These are phyloP conservation scores for Pemphredon lugubris DNA, from an alignment of 2,888 invertebrate species.

Conservation along the genomic window DNA sequence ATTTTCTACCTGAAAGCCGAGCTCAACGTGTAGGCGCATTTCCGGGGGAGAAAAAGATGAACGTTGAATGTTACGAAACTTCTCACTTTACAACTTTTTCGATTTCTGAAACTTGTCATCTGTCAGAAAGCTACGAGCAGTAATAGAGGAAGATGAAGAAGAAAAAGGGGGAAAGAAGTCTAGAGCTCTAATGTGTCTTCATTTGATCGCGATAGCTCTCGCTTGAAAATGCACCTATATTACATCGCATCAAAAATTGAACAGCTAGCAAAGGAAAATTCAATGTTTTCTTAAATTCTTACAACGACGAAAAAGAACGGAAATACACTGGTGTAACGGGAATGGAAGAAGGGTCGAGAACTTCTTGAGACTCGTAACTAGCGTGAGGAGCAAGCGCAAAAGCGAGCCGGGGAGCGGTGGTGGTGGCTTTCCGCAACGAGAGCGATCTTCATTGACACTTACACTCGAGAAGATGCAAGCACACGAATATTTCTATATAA, in stretches of 20 bases:
- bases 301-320: slow-evolving; percentile 35
- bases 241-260: slow-evolving; percentile 18
- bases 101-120: neutral
- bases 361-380: slow-evolving; percentile 34
- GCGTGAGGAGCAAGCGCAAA: slow-evolving; percentile 34
- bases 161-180: no score
- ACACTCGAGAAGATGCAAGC: slow-evolving; percentile 46
- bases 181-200: slow-evolving; percentile 5
- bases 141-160: no score
- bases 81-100: neutral
- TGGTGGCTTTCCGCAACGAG: slow-evolving; percentile 52
- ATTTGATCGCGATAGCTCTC: slow-evolving; percentile 37
- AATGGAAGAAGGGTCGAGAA: slow-evolving; percentile 47
- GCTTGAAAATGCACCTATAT: slow-evolving; percentile 66
- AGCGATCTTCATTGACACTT: slow-evolving; percentile 53
- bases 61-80: no score
- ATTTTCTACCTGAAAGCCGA: slow-evolving; percentile 69
- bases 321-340: slow-evolving; percentile 33
- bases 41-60: slow-evolving; percentile 56
- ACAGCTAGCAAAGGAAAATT: slow-evolving; percentile 23
- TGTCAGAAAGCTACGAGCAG: neutral
- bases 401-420: slow-evolving; percentile 68
- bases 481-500: slow-evolving; percentile 44
- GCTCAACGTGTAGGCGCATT: slow-evolving; percentile 72
- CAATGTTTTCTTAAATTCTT: slow-evolving; percentile 47